Base-by-base conservation (phyloP, 2,113 vertebrate species). In the Epinephelus fuscoguttatus region DNA sequence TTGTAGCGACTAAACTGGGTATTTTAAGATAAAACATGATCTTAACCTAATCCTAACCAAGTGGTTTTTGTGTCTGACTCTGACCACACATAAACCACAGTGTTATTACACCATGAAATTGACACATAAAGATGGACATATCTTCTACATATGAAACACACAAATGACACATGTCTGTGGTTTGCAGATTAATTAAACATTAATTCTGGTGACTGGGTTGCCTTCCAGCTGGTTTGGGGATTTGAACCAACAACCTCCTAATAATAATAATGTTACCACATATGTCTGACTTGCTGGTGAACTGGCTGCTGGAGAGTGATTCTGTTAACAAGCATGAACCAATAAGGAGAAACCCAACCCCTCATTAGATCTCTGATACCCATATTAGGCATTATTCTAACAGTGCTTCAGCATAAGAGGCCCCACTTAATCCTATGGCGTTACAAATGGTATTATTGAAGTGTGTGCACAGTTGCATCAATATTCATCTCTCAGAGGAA, bases 401-500 rank as follows among this genome's bases (percentile, higher is more conserved):
- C 27, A 70, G 74, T 53, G 67, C 60, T 84, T 59, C 30, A 86
- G 75, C 72, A 68, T 56, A 84, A 85, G 74, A 84, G 74, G 70
- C 82, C 75, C 63, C 47, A 57, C 84, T 86, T 93, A 91, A 94
- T 94, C 92, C 89, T 84, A 70, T 75, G 77, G 90, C 71, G 59
- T 94, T 88, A 90, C 91, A 84, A 93, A 94, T 92, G 77, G 56
- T 79, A 91, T 92, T 91, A 93, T 76, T 72, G 63, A 91, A 92
- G 78, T 86, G 78, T 81, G 88, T 55, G 49, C 84, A 81, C 49
- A 74, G 71, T 81, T 82, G 62, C 88, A 91, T 91, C 87, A 89
- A 87, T 86, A 92, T 87, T 91, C 70, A 89, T 89, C 70, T 79
- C 84, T 90, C 87, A 53, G 75, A 84, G 67, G 89, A 87, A 85